phyloP scores from a whole-genome alignment of 2,113 vertebrate species.

The Pollachius pollachius region DNA sequence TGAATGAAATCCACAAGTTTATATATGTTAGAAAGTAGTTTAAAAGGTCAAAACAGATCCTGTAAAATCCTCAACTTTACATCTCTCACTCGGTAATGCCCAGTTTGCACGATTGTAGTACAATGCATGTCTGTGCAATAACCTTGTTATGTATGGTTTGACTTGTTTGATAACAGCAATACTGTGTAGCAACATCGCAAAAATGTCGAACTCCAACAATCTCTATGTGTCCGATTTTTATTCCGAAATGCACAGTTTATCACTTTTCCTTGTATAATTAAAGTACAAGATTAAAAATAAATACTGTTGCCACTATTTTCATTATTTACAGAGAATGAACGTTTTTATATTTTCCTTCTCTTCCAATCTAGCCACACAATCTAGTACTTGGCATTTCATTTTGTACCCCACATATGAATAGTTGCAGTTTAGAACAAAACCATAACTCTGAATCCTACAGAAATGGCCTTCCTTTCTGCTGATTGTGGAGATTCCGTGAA shows the following conservation, averaged over 20 bases:
- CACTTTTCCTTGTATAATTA: conserved; percentile 38
- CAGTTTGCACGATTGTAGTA: conserved; percentile 40
- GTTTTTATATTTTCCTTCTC: no score
- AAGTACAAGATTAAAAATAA: conserved; percentile 27
- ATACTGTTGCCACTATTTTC: not conserved
- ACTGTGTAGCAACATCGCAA: no score
- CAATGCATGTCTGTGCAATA: conserved; percentile 58
- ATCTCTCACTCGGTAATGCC: no score
- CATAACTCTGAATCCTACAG: not conserved
- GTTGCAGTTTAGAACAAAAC: not conserved
- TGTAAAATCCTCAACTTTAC: conserved; percentile 8
- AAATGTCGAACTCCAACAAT: no score
- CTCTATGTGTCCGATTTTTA: conserved; percentile 11
- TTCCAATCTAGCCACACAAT: no score
- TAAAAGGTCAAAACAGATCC: no score
- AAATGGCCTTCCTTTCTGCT: not conserved
- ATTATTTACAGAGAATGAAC: no score
- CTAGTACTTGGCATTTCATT: no score
- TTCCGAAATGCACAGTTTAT: conserved; percentile 38
- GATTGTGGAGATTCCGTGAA: no score
- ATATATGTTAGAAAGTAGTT: no score
- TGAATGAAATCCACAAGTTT: no score
- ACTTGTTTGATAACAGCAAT: not conserved
- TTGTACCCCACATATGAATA: no score
- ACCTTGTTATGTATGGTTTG: conserved; percentile 33